These are phyloP conservation scores for Clarias pachynema DNA, from an alignment of 2,797 vertebrate species.

Conservation along the genomic window DNA sequence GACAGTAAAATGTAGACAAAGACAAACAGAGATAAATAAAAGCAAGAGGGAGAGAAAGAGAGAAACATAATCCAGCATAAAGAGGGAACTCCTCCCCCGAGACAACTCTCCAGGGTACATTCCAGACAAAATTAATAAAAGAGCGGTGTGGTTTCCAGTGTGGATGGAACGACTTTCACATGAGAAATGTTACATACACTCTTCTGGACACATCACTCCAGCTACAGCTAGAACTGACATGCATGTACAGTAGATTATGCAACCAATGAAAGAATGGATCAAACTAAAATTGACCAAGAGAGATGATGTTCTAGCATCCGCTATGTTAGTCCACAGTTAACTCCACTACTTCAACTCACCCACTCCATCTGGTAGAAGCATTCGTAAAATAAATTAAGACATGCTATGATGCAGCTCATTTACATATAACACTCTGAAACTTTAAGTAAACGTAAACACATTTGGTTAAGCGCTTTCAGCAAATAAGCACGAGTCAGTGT, in stretches of 20 bases:
- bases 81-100: constrained; percentile 5
- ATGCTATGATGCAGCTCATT: background rate
- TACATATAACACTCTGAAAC: background rate
- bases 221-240: background rate
- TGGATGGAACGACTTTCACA: constrained; percentile 11
- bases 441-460: background rate
- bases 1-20: background rate
- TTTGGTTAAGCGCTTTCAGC: background rate
- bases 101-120: constrained; percentile 30
- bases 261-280: background rate
- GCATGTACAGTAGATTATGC: background rate
- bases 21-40: background rate
- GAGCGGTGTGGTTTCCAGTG: background rate
- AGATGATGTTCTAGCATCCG: background rate
- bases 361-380: constrained; percentile 50
- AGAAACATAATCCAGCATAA: background rate
- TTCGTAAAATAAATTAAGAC: constrained; percentile 44
- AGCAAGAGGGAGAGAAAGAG: background rate
- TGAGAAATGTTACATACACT: constrained; percentile 20
- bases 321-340: background rate
- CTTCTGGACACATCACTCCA: constrained; percentile 1
- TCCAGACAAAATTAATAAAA: constrained; percentile 47
- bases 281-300: background rate
- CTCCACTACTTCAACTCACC: constrained; percentile 45
- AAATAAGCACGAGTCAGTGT: background rate